Evolutionary conservation across 2,888 invertebrate genomes (phyloP), one percentile per base, ranked within the genome.

Genomic region (Drosophila longiperda): DNA sequence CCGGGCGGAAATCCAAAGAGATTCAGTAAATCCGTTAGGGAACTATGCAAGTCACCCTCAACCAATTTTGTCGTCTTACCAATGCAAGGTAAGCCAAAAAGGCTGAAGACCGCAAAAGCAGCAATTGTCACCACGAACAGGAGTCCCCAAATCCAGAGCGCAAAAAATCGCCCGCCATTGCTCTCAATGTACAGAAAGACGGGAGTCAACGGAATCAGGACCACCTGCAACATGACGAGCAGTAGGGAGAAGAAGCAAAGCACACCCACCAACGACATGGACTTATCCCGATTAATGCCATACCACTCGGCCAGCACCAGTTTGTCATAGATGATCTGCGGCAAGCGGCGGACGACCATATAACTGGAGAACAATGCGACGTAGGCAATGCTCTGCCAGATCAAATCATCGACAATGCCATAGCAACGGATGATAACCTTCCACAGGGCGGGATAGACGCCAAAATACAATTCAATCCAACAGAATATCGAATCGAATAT

Each of bases 301-400:
- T 83, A 86, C 12, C 38, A 55, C 0, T 55, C 66, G 12, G 74
- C 66, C 55, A 90, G 54, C 1, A 80, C 15, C 0, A 87, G 9
- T 29, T 78, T 82, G 34, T 49, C 66, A 7, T 80, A 87, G 11
- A 81, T 63, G 0, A 80, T 15, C n/a, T 63, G 42, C 0, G 87
- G 89, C 23, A 89, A 7, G 0, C 20, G 50, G 0, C 87, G 83
- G 0, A 82, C 0, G 0, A 78, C 64, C 59, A 87, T 40, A 8
- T 90, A 87, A 1, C 20, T 29, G 32, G 82, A 53, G 1, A 83
- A 69, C 1, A 89, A 1, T 0, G 45, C 33, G 50, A 76, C 78
- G 45, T 65, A 87, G 2, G 66, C 74, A 3, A 87, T 66, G 49
- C 80, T 89, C 11, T 75, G 74, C 90, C 90, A 87, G 2, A 52